These are phyloP conservation scores for Periparus ater DNA, from an alignment of 2,797 vertebrate species.

Conservation along the genomic window DNA sequence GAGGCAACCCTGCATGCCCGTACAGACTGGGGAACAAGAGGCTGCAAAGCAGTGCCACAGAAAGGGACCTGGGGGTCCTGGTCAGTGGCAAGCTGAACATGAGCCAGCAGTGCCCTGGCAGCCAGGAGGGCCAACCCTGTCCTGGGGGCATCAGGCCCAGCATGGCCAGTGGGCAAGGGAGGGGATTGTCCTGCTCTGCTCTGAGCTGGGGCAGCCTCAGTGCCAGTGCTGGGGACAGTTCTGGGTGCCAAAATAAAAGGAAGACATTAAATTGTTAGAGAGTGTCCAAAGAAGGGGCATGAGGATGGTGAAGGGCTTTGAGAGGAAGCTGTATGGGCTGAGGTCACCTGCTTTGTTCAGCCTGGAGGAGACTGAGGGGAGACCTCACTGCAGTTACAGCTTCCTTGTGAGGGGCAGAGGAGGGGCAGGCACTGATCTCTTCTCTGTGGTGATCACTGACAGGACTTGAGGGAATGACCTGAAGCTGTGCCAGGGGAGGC, in stretches of 20 bases:
- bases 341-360: background rate
- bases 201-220: accelerated
- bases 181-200: background rate
- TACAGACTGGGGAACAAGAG: background rate
- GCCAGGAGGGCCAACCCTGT: background rate
- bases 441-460: background rate
- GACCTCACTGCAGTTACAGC: background rate
- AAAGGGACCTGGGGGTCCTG: background rate
- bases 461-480: background rate
- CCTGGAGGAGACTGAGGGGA: too few relatives aligned
- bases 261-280: too few relatives aligned
- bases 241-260: background rate
- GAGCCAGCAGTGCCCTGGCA: background rate
- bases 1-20: background rate
- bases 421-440: background rate
- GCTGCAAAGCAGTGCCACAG: accelerated
- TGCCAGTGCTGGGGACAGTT: accelerated
- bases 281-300: accelerated
- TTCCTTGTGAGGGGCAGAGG: accelerated
- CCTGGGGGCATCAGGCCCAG: background rate
- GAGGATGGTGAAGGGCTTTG: background rate
- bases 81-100: accelerated
- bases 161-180: background rate
- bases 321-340: accelerated
- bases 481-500: background rate